Percentiles rank a stretch among this genome's conserved stretches.
These are phyloP conservation scores for Pantelozetes paolii DNA, from an alignment of 2,888 invertebrate genomes.

Conservation along the genomic window DNA sequence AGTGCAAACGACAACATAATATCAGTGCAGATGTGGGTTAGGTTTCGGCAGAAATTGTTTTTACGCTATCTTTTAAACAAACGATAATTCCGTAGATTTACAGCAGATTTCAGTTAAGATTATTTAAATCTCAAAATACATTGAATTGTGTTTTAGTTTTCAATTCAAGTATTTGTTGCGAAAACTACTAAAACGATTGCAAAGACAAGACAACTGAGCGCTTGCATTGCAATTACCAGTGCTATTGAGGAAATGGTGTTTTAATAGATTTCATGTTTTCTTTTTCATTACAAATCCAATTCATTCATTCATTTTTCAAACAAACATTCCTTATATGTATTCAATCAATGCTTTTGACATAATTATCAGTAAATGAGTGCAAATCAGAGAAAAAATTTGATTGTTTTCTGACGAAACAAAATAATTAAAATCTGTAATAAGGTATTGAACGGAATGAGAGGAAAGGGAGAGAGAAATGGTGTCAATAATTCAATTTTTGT, in stretches of 20 bases:
- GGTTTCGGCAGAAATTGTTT: conserved; percentile 17
- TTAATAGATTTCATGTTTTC: background rate
- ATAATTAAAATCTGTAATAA: background rate
- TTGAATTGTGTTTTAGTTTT: conserved; percentile 31
- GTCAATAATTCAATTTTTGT: conserved; percentile 21
- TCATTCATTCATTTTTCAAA: background rate
- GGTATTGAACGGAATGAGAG: background rate
- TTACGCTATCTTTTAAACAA: background rate
- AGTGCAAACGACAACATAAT: background rate
- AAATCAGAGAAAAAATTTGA: conserved; percentile 25
- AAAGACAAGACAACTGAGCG: background rate
- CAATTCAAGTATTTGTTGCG: background rate
- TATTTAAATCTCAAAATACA: conserved; percentile 26
- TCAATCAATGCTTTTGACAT: conserved; percentile 29
- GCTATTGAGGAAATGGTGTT: conserved; percentile 1
- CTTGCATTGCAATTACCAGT: conserved; percentile 9
- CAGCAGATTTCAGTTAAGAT: conserved; percentile 16
- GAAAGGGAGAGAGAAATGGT: conserved; percentile 4
- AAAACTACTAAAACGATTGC: background rate
- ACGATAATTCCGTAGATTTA: conserved; percentile 28
- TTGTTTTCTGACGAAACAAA: conserved; percentile 21
- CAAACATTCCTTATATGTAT: background rate
- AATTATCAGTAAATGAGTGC: conserved; percentile 16
- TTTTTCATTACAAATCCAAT: background rate
- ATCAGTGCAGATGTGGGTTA: conserved; percentile 27